phyloP scores from a whole-genome alignment of 2,888 invertebrate genomes.

The Brenthis hecate region DNA sequence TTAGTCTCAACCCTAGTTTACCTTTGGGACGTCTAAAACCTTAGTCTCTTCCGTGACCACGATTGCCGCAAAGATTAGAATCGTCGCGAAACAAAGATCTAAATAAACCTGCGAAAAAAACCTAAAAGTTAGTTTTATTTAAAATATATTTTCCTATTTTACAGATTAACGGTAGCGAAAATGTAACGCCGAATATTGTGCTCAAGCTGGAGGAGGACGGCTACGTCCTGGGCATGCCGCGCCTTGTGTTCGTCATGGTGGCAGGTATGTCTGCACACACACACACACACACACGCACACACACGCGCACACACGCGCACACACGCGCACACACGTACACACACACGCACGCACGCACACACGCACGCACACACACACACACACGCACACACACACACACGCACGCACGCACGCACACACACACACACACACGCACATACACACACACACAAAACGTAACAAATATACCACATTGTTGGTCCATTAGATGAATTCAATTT shows the following conservation, averaged over 20 bases:
- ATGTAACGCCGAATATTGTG: constrained; percentile 82
- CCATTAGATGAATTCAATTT: no score
- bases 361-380: neutral
- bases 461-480: no score
- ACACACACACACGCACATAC: neutral
- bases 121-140: neutral
- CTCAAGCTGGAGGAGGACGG: constrained; percentile 86
- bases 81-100: no score
- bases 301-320: no score
- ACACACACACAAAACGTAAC: neutral
- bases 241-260: constrained; percentile 88
- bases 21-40: no score
- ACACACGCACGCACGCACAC: neutral
- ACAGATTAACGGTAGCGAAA: constrained; percentile 61
- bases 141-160: constrained; percentile 29
- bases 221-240: constrained; percentile 87
- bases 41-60: no score
- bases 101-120: no score
- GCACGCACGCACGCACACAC: no score
- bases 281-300: neutral
- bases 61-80: no score
- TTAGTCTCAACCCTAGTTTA: no score
- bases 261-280: constrained; percentile 77
- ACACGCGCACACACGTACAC: no score
- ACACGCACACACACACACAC: neutral